Conservation (phyloP, 2,113 vertebrate genomes). For the Paradoxurus hermaphroditus region DNA sequence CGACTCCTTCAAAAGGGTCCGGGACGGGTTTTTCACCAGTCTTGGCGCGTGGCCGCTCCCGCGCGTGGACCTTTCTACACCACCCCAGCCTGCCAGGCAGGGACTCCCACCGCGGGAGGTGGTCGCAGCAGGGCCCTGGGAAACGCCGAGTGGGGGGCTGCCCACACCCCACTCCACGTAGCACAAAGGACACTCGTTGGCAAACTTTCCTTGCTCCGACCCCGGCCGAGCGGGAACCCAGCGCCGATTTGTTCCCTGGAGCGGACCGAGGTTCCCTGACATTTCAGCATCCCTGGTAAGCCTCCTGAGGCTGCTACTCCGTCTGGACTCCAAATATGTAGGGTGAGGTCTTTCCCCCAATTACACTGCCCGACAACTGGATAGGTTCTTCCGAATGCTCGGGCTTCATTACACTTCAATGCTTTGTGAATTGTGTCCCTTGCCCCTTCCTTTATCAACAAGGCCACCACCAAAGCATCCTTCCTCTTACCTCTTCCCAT, state of each 20-base stretch:
- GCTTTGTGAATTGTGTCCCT: background rate
- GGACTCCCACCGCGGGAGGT: background rate
- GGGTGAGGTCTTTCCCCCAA: background rate
- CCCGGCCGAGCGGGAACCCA: background rate
- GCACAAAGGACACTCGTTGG: slow-evolving; percentile 65
- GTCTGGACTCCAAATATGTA: background rate
- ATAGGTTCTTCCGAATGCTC: background rate
- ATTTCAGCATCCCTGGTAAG: background rate
- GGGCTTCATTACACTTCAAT: background rate
- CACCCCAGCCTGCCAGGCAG: background rate
- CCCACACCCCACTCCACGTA: background rate
- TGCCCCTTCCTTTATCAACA: background rate
- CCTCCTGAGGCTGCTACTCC: background rate
- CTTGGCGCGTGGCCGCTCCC: background rate
- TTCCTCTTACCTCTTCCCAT: background rate
- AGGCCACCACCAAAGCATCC: background rate
- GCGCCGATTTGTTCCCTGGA: background rate
- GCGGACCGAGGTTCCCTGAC: background rate
- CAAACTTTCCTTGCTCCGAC: slow-evolving; percentile 72
- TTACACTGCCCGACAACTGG: no score
- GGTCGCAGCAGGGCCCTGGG: background rate
- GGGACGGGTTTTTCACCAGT: background rate
- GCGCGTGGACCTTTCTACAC: background rate
- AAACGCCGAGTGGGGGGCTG: background rate
- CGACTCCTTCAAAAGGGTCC: background rate